Base-by-base conservation (phyloP, 2,888 invertebrate species). In the Itoplectis maculator region DNA sequence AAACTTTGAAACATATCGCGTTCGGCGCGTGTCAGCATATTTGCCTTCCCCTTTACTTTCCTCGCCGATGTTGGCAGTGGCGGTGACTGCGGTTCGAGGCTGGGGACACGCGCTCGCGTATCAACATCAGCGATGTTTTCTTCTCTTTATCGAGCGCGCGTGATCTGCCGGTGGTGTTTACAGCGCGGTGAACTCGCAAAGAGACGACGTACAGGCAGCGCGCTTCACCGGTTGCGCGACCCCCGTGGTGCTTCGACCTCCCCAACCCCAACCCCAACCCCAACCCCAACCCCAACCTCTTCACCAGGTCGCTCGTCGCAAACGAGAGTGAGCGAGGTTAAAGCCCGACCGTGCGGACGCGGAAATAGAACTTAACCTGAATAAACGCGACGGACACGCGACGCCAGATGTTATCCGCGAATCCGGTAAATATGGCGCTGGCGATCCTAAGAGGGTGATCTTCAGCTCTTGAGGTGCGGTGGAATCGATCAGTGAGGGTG, bases 341-440 rank as follows among this genome's bases (percentile, higher is more conserved):
- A 80, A 79, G 79, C 69, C 65, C 40, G 40, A 40, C 73, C 72
- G 80, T 84, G 82, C 70, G 47, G 63, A 59, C 68, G 70, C 81
- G 82, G 86, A 87, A 88, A 85, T 86, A 84, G 83, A 79, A 84
- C 75, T 75, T 84, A 81, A 80, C 82, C 84, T 84, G 82, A 88
- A 87, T 87, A 88, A 88, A 88, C 83, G 51, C 20, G 51, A 83
- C 83, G 75, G 82, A 84, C 88, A 88, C 86, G 87, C 87, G 77
- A 88, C 79, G 83, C n/a, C 79, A 82, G 87, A 88, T 88, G 85
- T 86, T 87, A 87, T 87, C 87, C 76, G 56, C 56, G 69, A 63
- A 63, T 37, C 15, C 9, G 47, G 23, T 49, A 37, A 59, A 23
- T 49, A 37, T 61, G 35, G n/a, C 61, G 49, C 20, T 11, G n/a